Conservation (phyloP, 2,113 vertebrate species). For the Grammomys dolichurus region DNA sequence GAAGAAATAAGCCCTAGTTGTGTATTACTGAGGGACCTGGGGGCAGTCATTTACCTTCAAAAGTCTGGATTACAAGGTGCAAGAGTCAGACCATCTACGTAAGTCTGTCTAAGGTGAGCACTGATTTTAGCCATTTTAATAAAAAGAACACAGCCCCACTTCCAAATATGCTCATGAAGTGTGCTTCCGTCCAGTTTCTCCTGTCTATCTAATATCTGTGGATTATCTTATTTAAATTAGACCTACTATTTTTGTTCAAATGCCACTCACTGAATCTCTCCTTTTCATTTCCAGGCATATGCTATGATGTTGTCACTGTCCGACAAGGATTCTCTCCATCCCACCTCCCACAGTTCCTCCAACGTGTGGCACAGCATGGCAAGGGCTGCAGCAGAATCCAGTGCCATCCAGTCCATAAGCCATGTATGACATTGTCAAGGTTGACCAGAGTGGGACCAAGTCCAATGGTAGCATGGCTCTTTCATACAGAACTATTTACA, state of each 20-base stretch:
- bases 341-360: conserved; percentile 92
- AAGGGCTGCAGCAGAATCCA: conserved; percentile 94
- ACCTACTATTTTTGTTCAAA: conserved; percentile 17
- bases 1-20: not conserved
- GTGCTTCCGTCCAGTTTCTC: not conserved
- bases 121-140: not conserved
- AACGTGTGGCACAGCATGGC: conserved; percentile 98
- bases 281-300: conserved; percentile 90
- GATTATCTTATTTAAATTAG: not conserved
- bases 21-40: not conserved
- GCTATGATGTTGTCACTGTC: conserved; percentile 99
- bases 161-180: not conserved
- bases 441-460: conserved; percentile 89
- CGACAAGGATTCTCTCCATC: conserved; percentile 96
- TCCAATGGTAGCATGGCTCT: conserved; percentile 89
- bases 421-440: conserved; percentile 94
- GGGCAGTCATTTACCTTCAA: not conserved
- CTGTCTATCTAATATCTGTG: not conserved
- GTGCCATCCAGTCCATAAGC: conserved; percentile 97
- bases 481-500: conserved; percentile 89
- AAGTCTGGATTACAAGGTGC: not conserved
- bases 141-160: not conserved
- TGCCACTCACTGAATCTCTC: conserved; percentile 16
- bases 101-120: not conserved
- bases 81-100: not conserved